A percentile compares a stretch with the other conserved stretches of the same genome.
Evolutionary conservation across 1,140 invertebrate genomes (phyloP).

Genomic region (Metopolophium dirhodum): DNA sequence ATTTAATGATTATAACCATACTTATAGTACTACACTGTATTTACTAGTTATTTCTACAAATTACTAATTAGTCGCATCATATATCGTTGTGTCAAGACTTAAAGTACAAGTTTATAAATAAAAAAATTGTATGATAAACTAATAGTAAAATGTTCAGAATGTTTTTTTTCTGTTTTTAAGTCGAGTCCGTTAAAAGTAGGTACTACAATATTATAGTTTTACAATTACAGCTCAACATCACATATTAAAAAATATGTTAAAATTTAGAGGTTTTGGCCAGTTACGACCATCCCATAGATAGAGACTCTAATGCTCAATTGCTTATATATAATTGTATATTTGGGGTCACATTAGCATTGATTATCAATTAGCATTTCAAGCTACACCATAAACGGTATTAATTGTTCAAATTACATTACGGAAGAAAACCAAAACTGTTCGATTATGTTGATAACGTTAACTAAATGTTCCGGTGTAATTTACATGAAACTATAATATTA

Average conservation of each 20-base stretch:
- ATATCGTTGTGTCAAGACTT: not conserved
- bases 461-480: not conserved
- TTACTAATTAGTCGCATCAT: not conserved
- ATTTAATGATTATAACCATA: not conserved
- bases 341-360: conserved; percentile 1
- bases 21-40: not conserved
- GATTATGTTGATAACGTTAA: conserved; percentile 2
- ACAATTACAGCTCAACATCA: not conserved
- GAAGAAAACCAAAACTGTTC: not conserved
- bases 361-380: conserved; percentile 16
- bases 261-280: too few species aligned
- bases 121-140: too few species aligned
- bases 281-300: not conserved
- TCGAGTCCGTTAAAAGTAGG: not conserved
- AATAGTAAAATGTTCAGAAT: not conserved
- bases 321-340: not conserved
- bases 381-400: not conserved
- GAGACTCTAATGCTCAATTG: not conserved
- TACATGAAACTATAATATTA: not conserved
- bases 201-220: not conserved
- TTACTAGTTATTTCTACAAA: not conserved
- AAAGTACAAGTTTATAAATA: too few species aligned
- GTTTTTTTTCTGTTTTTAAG: not conserved
- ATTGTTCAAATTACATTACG: not conserved
- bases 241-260: too few species aligned